Percentiles rank a stretch among this genome's conserved stretches.
phyloP scores from a whole-genome alignment of 1,140 invertebrate genomes.

The Platorchestia sp. region DNA sequence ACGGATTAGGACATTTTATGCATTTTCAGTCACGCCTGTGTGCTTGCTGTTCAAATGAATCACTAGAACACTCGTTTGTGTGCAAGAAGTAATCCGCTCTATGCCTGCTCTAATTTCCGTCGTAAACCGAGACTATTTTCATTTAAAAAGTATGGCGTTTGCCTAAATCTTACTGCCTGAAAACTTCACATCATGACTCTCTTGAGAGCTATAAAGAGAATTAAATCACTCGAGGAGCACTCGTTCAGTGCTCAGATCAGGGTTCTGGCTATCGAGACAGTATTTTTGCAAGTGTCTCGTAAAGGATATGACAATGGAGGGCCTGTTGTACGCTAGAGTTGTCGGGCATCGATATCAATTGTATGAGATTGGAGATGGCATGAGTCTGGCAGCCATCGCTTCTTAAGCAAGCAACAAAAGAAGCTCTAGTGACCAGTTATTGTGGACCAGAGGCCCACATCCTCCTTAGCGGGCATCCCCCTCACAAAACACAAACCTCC shows the following conservation, averaged over 20 bases:
- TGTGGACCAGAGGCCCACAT: constrained; percentile 41
- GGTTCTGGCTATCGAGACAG: constrained; percentile 10
- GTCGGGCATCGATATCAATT: constrained; percentile 52
- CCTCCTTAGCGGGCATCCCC: constrained; percentile 43
- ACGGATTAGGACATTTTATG: background rate
- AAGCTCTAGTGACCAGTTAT: constrained; percentile 47
- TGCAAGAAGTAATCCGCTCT: background rate
- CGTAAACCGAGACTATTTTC: background rate
- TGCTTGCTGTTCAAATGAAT: background rate
- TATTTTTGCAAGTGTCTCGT: background rate
- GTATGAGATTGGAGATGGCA: constrained; percentile 51
- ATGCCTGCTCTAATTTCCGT: background rate
- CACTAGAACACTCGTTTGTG: background rate
- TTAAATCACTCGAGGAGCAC: background rate
- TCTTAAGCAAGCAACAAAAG: constrained; percentile 51
- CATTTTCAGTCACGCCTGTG: background rate
- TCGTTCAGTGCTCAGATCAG: background rate
- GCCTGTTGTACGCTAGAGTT: constrained; percentile 2
- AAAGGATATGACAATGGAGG: constrained; percentile 10
- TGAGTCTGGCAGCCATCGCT: constrained; percentile 39
- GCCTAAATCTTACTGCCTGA: background rate
- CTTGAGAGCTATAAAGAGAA: background rate
- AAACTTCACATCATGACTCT: background rate
- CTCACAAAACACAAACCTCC: constrained; percentile 28
- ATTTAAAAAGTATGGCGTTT: background rate